phyloP scores from a whole-genome alignment of 1,140 invertebrate genomes.

The Hylaeus anthracinus region DNA sequence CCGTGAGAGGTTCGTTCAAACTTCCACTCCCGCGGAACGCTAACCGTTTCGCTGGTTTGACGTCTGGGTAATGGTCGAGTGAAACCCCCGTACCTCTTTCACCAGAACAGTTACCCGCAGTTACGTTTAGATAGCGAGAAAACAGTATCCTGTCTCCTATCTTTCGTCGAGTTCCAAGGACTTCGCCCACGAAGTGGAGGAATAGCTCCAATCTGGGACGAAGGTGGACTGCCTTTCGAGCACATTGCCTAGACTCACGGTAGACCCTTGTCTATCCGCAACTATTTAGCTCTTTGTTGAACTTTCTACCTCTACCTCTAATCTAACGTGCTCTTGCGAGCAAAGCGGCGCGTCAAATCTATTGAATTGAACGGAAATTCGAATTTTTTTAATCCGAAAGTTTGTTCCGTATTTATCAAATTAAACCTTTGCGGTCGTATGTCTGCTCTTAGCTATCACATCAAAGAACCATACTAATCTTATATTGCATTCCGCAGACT shows the following conservation, averaged over 20 bases:
- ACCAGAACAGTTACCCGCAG: neutral
- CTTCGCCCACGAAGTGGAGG: conserved; percentile 30
- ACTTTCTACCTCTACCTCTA: conserved; percentile 1
- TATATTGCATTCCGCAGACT: too few relatives aligned
- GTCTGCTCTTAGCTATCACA: too few relatives aligned
- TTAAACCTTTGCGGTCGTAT: too few relatives aligned
- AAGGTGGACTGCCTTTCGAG: conserved; percentile 17
- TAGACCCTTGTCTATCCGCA: conserved; percentile 25
- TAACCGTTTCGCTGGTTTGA: neutral
- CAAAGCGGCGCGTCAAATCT: neutral
- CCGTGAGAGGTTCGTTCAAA: neutral
- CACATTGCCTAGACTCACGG: conserved; percentile 24
- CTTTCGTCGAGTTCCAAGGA: conserved; percentile 52
- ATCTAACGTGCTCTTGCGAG: neutral
- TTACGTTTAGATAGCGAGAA: conserved; percentile 47
- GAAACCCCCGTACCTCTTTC: conserved; percentile 1
- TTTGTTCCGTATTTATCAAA: too few relatives aligned
- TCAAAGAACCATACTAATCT: too few relatives aligned
- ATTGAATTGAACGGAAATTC: too few relatives aligned
- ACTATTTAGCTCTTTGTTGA: conserved; percentile 15
- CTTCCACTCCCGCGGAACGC: neutral
- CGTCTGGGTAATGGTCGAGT: neutral
- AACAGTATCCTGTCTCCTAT: conserved; percentile 56
- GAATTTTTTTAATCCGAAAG: too few relatives aligned
- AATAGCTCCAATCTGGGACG: conserved; percentile 60